phyloP scores from a whole-genome alignment of 2,797 vertebrate species.

The Garrulus glandarius region DNA sequence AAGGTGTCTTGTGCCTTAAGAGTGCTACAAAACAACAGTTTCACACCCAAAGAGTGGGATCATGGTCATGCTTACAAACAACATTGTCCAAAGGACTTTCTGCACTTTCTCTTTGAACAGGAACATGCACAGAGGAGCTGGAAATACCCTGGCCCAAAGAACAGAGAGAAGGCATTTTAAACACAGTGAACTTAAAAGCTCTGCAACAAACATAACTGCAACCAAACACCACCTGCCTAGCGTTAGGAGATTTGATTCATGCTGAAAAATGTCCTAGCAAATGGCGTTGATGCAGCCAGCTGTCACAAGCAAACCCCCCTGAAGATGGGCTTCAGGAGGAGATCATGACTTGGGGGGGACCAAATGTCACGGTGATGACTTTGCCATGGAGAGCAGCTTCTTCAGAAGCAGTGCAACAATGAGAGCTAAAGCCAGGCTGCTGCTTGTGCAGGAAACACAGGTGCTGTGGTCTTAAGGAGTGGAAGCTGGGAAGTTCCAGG shows the following conservation, averaged over 20 bases:
- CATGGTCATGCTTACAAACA: neutral
- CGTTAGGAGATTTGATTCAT: neutral
- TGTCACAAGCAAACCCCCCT: neutral
- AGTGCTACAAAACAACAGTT: neutral
- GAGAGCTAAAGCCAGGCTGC: neutral
- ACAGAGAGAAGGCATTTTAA: neutral
- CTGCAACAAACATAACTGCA: neutral
- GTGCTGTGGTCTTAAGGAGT: neutral
- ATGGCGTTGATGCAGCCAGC: neutral
- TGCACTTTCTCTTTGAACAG: neutral
- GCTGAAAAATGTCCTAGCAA: neutral
- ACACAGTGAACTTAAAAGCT: neutral
- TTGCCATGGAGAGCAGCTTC: neutral
- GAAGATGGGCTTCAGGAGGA: neutral
- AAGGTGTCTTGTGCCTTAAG: neutral
- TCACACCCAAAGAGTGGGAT: neutral
- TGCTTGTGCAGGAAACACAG: neutral
- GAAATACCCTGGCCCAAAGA: neutral
- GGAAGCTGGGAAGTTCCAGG: neutral
- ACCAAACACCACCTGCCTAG: neutral
- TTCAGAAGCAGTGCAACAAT: neutral
- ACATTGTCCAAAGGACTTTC: neutral
- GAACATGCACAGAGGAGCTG: neutral
- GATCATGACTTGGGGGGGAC: fast-evolving
- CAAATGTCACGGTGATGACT: neutral